These are phyloP conservation scores for Sebastes alutus DNA, from an alignment of 2,797 vertebrate genomes.

Conservation along the genomic window DNA sequence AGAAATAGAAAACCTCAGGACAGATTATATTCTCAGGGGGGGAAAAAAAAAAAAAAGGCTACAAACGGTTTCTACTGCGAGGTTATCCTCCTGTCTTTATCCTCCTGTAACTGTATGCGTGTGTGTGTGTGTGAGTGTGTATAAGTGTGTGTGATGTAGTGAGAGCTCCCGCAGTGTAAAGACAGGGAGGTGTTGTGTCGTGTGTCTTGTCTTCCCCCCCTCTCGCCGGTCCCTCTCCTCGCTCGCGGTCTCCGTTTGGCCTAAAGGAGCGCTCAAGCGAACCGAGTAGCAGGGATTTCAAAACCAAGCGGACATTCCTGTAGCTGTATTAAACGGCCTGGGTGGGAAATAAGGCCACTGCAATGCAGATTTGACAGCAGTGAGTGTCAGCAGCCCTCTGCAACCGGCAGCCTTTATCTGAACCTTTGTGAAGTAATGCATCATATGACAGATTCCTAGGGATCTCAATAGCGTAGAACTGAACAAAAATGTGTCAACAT, in stretches of 20 bases:
- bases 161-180: constrained; percentile 46
- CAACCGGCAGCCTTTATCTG: background rate
- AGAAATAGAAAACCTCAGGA: constrained; percentile 66
- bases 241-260: constrained; percentile 13
- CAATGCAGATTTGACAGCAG: constrained; percentile 30
- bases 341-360: constrained; percentile 38
- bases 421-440: background rate
- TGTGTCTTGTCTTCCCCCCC: constrained; percentile 26
- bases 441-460: background rate
- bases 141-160: constrained; percentile 35
- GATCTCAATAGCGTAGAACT: background rate
- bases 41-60: background rate
- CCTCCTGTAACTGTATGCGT: constrained; percentile 26
- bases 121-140: background rate
- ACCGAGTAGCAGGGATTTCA: constrained; percentile 29
- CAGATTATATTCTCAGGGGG: constrained; percentile 50
- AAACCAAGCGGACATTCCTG: constrained; percentile 28
- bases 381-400: constrained; percentile 1
- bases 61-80: constrained; percentile 38
- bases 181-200: constrained; percentile 54
- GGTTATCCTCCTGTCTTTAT: constrained; percentile 41
- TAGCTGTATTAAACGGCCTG: constrained; percentile 26
- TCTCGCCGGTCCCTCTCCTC: background rate
- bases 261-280: constrained; percentile 41
- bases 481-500: too few species aligned